Base-by-base conservation (phyloP, 2,888 invertebrate genomes). In the Embidobia sp. region DNA sequence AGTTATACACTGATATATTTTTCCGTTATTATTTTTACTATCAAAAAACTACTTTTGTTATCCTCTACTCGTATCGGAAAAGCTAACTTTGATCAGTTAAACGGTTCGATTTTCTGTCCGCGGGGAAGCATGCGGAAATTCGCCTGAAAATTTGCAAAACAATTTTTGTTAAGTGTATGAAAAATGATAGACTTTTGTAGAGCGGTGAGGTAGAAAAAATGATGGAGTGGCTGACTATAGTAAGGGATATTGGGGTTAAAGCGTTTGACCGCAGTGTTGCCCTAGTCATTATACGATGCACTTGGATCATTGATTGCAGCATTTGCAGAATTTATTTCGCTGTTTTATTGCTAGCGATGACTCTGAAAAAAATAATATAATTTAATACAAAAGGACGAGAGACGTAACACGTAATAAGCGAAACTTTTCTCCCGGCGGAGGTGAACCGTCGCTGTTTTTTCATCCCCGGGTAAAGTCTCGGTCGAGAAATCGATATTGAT, bases 401-500 rank as follows among this genome's bases (percentile, higher is more conserved):
- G 7, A 10, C 31, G 31, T 0, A 16, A 31, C n/a, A 29, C 8
- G 13, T 10, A 18, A 33, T 33, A 33, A 49, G 16, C 15, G 29
- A 16, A 48, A 16, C 48, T 49, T 49, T 49, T n/a, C 11, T 10
- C 33, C n/a, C n/a, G n/a, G 33, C 7, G 7, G 53, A 35, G 11
- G 19, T 35, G 4, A 19, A 22, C 5, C 8, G 51, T 13, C 13
- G 8, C 31, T 16, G 0, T n/a, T n/a, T n/a, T n/a, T n/a, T n/a
- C n/a, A n/a, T n/a, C n/a, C n/a, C 22, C 29, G 8, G n/a, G 27
- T 3, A 40, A 40, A 40, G 44, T 44, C 31, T 44, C n/a, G 22
- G 33, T 44, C 18, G 44, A 33, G 33, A 44, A 59, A 44, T 59
- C 59, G 59, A 59, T 59, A 44, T 44, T 59, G 59, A 59, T 44